Base-by-base conservation (phyloP, 1,140 invertebrate species). In the Dendroctonus ponderosae region DNA sequence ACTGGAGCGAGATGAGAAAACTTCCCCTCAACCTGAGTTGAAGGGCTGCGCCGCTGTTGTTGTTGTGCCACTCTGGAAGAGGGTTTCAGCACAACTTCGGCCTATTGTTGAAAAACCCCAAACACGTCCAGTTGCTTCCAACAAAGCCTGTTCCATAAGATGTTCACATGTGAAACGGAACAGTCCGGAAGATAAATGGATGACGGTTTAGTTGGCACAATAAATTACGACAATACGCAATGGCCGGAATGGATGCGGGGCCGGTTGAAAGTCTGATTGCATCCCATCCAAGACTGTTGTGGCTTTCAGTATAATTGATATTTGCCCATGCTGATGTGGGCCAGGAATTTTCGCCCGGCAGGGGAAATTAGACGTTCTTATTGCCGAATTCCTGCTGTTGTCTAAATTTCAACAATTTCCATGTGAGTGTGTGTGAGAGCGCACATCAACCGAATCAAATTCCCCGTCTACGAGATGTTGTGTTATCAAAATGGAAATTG, bases 91-190 rank as follows among this genome's bases (percentile, higher is more conserved):
- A 12, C 44, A 11, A 46, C 9, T 46, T 46, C 12, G 9, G 9
- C 12, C 44, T 46, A 11, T 46, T 46, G 44, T 46, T 46, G 12
- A 46, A 9, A 46, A 46, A 37, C 9, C 50, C 38, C 12, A 12
- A 14, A 26, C 9, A 12, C 38, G 50, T 52, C 50, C 50, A 52
- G 15, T 52, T 11, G 11, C 7, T 14, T n/a, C 46, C 11, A 48
- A 48, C 46, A 48, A 48, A 52, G 46, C 50, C n/a, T 52, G 50
- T 52, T 52, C 14, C 38, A 26, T 52, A 52, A 52, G 50, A 52
- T 52, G 50, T 26, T 52, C 50, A 52, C 50, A 52, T 52, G 50
- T 52, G 50, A 52, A 52, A 52, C n/a, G 15, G 50, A 52, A 52
- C 15, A 26, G 46, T 48, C 14, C 5, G 50, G 50, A 52, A 52